Conservation (phyloP, 2,113 vertebrate genomes). For the Pseudopodoces humilis region DNA sequence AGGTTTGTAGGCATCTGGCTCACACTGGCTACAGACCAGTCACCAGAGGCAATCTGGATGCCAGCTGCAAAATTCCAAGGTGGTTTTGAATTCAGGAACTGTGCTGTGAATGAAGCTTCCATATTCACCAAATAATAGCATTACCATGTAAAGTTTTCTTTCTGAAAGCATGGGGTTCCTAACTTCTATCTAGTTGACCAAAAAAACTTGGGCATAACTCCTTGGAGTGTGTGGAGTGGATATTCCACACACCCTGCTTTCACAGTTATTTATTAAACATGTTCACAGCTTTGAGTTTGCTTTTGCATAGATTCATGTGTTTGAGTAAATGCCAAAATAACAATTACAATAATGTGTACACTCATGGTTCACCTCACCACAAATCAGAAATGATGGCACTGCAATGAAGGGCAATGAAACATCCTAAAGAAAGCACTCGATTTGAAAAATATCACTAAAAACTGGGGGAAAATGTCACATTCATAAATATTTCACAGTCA, state of each 20-base stretch:
- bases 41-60: slow-evolving; percentile 13
- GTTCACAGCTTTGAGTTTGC: neutral
- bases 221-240: neutral
- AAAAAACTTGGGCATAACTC: neutral
- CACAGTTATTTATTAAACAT: neutral
- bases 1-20: slow-evolving; percentile 19
- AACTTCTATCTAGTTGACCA: neutral
- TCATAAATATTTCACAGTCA: neutral
- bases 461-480: neutral
- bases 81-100: neutral
- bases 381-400: neutral
- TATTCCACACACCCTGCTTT: neutral
- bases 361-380: neutral
- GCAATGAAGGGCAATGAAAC: neutral
- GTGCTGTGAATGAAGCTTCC: neutral
- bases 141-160: neutral
- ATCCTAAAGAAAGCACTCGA: neutral
- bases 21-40: neutral
- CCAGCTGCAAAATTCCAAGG: slow-evolving; percentile 21
- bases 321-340: neutral
- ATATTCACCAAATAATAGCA: neutral
- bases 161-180: neutral
- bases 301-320: neutral
- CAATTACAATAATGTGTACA: neutral
- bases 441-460: neutral